Percentiles rank a stretch among this genome's conserved stretches.
phyloP scores from a whole-genome alignment of 2,888 invertebrate species.

The Willowsia nigromaculata region DNA sequence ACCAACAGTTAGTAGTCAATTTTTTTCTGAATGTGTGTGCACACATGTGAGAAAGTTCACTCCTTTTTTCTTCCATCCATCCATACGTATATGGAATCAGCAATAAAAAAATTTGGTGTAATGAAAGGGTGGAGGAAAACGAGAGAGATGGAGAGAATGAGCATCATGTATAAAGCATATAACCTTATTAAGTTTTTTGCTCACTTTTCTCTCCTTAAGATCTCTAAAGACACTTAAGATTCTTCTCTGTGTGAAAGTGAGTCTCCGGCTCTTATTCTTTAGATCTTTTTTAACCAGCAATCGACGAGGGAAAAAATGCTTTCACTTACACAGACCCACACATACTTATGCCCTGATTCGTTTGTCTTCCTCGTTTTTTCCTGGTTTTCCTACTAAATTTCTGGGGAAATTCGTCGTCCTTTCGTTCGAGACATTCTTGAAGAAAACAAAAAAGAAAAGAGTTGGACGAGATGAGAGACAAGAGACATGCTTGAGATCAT shows the following conservation, averaged over 20 bases:
- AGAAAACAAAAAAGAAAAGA: slow-evolving; percentile 11
- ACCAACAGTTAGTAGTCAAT: neutral
- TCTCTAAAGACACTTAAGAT: slow-evolving; percentile 49
- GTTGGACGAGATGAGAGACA: neutral
- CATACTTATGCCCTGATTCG: neutral
- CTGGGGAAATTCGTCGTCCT: neutral
- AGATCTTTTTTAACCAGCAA: slow-evolving; percentile 34
- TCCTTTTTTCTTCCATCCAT: neutral
- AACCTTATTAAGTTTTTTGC: slow-evolving; percentile 34
- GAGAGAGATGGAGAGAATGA: neutral
- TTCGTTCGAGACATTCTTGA: neutral
- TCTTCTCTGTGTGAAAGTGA: neutral
- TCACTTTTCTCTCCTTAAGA: slow-evolving; percentile 30
- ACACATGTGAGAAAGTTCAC: slow-evolving; percentile 17
- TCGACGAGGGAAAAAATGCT: neutral
- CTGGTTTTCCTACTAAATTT: neutral
- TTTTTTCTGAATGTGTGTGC: neutral
- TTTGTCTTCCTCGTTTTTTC: neutral
- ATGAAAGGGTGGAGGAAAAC: slow-evolving; percentile 13
- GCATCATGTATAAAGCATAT: neutral
- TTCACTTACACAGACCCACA: neutral
- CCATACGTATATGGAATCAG: slow-evolving; percentile 29
- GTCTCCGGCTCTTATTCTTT: neutral
- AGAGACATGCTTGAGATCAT: slow-evolving; percentile 28
- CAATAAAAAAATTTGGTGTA: slow-evolving; percentile 38